A percentile compares a stretch with the other conserved stretches of the same genome.
phyloP scores from a whole-genome alignment of 1,140 invertebrate species.

The Cataglyphis hispanica region DNA sequence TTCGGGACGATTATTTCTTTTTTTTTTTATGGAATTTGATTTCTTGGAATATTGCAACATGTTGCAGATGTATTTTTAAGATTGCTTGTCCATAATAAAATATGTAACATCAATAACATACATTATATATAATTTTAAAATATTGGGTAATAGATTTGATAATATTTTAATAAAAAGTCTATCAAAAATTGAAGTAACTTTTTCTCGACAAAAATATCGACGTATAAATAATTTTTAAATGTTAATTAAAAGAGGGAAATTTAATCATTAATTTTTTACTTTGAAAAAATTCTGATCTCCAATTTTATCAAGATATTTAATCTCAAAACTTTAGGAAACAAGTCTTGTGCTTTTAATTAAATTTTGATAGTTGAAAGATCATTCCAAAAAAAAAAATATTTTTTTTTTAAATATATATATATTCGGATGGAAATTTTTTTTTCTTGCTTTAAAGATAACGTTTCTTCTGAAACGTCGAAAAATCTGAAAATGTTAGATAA shows the following conservation, averaged over 20 bases:
- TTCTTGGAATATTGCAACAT: constrained; percentile 11
- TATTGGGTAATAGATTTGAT: not conserved
- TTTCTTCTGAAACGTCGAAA: too few relatives aligned
- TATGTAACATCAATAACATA: not conserved
- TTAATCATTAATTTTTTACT: not conserved
- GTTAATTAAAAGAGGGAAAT: not conserved
- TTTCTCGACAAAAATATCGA: not conserved
- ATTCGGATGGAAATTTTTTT: not conserved
- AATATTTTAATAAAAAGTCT: not conserved
- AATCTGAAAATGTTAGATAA: not conserved
- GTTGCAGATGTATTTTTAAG: constrained; percentile 17
- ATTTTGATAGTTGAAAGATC: not conserved
- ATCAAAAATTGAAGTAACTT: not conserved
- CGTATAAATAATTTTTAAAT: not conserved
- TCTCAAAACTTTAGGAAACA: not conserved
- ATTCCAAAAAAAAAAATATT: not conserved
- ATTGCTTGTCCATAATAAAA: not conserved
- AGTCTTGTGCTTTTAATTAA: not conserved
- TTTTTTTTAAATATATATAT: not conserved
- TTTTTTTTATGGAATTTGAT: not conserved
- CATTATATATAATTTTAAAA: not conserved
- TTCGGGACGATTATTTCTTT: constrained; percentile 8
- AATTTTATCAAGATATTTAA: too few relatives aligned
- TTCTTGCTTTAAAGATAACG: not conserved
- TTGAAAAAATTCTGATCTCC: not conserved